Base-by-base conservation (phyloP, 2,113 vertebrate genomes). In the Paramormyrops kingsleyae region DNA sequence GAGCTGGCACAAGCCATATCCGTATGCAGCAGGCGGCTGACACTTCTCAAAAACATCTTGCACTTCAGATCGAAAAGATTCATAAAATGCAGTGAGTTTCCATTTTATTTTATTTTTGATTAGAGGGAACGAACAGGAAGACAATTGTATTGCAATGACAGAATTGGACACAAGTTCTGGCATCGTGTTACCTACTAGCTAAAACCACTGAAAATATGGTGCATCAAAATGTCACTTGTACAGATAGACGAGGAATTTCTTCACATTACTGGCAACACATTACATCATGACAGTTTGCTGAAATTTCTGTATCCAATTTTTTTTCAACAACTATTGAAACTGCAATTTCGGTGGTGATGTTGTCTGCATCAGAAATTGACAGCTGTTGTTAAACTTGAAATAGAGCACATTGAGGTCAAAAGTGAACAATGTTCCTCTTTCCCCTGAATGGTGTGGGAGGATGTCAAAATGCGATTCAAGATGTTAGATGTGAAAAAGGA, bases 71-170 rank as follows among this genome's bases (percentile, higher is more conserved):
- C n/a, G 44, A 88, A 83, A 53, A 83, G 74, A 88, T 56, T 52
- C 87, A 74, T 83, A 42, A 13, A 50, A 52, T 8, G 56, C 35
- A 21, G 87, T 44, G 7, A 59, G 35, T 35, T 90, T 86, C 80
- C 27, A 46, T 95, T 94, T 89, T 52, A 42, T 90, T 92, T 94
- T 91, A 91, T 90, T 95, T 95, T 94, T 92, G 92, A 95, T 93
- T 91, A 90, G 90, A 90, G 87, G 87, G 80, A 94, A 91, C 46
- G 93, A 94, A 96, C 95, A 96, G 96, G 95, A 96, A 96, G 96
- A 96, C 96, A 92, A 91, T 94, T 94, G 95, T 95, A 95, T 96
- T 95, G 95, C 94, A 94, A 94, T 95, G 94, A 95, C 94, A 92
- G 91, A 94, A 93, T 91, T 52, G 84, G 92, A 91, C 91, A 90